Base-by-base conservation (phyloP, 2,797 vertebrate species). In the Sebastes iracundus region DNA sequence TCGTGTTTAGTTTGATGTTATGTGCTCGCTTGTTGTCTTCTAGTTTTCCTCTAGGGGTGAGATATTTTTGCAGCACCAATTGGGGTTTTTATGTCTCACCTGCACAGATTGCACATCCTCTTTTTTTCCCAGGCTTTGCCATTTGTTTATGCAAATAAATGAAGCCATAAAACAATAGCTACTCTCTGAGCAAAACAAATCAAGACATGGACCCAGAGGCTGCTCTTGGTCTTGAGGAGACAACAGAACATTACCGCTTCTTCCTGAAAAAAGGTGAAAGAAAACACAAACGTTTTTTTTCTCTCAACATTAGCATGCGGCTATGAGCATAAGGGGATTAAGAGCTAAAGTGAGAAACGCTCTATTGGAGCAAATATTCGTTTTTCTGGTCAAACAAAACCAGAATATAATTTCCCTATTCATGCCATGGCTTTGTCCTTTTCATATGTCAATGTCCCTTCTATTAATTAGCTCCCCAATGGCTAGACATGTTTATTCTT, bases 141-240 rank as follows among this genome's bases (percentile, higher is more conserved):
- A 79, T 80, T 86, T 72, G 30, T 71, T 77, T 0, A 2, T 68
- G 46, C 72, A 76, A 82, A 80, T 72, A 35, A 77, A 80, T 67
- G 8, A 65, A 74, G 75, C 33, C 7, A 73, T 72, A 82, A 85
- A 77, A 75, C 58, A 65, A 33, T 53, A n/a, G 52, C 52, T 53
- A n/a, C 72, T 61, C 56, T 79, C 53, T 32, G 42, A 60, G 61
- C 33, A 59, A 64, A 72, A 60, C 33, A 75, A 79, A 74, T 25
- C 14, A 46, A 65, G 60, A 25, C 9, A 63, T 16, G 32, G 33
- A 78, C 56, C 72, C 64, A 60, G 38, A 71, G 60, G 77, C 69
- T 77, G 27, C 68, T 62, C 55, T 35, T 66, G 30, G 46, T 49
- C 59, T 77, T 30, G 6, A 55, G n/a, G 20, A 66, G 33, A 60